Evolutionary conservation across 2,113 vertebrate genomes (phyloP), one percentile per base, ranked within the genome.

Genomic region (Vimba vimba): DNA sequence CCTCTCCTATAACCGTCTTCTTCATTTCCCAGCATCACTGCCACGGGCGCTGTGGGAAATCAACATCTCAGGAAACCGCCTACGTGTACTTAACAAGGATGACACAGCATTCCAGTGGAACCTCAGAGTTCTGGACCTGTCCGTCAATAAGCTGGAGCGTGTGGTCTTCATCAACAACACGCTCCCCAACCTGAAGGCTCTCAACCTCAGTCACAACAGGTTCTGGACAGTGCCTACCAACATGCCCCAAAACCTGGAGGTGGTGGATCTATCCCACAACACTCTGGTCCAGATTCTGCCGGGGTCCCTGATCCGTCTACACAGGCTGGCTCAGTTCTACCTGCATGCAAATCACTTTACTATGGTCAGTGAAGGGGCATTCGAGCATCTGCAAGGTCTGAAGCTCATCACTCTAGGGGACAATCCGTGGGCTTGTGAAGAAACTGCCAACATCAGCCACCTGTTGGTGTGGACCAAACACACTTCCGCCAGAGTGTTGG

Each of bases 141-240:
- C 98, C 3, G 84, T 91, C 91, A 99, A 99, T 60, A 94, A 95
- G 94, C 93, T 99, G 91, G 97, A 99, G 93, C 96, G 97, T 59
- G 96, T 95, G 39, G 95, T 97, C 79, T 96, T 99, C 86, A 98
- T 99, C 93, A 99, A 99, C 93, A 99, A 99, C 82, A 99, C 98
- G 0, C 89, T 99, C 87, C 95, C 92, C 86, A 96, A 93, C 27
- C 94, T 99, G 87, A 94, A 92, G 87, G 91, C 92, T 33, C 97
- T 99, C 87, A 97, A 99, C 64, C 94, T 99, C 80, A 99, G 97
- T 30, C 93, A 94, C 93, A 99, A 99, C 92, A 95, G 95, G 88
- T 97, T 99, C 86, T 97, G 97, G 97, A 99, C 97, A 4, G 94
- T 99, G 86, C 98, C 98, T 78, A 99, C 97, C 90, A 99, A 99